phyloP scores from a whole-genome alignment of 2,113 vertebrate species.

The Otis tarda region DNA sequence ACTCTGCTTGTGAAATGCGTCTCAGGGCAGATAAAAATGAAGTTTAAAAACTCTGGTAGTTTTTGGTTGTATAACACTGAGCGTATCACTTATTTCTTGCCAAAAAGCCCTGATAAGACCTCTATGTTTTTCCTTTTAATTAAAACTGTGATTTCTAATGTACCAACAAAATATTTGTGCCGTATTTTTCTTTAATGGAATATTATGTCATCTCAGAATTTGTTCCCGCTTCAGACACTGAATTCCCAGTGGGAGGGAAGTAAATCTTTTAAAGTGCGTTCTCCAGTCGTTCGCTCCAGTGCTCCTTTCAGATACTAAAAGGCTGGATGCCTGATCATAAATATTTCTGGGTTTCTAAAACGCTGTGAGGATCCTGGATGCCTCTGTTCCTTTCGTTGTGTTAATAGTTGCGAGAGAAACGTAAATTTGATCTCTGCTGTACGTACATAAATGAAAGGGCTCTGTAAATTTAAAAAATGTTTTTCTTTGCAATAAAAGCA shows the following conservation, averaged over 20 bases:
- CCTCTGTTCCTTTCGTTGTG: neutral
- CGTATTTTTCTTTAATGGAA: slow-evolving; percentile 54
- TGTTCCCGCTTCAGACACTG: slow-evolving; percentile 6
- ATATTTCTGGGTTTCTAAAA: neutral
- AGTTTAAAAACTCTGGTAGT: neutral
- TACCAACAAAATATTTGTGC: neutral
- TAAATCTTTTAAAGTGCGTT: slow-evolving; percentile 25
- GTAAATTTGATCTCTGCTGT: neutral
- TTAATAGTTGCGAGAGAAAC: neutral
- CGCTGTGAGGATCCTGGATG: neutral
- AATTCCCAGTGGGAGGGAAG: slow-evolving; percentile 7
- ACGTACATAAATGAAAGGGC: neutral
- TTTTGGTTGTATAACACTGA: slow-evolving; percentile 32
- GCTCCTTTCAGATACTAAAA: neutral
- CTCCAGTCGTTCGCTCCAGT: neutral
- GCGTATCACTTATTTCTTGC: neutral
- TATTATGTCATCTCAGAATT: slow-evolving; percentile 25
- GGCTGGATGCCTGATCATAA: neutral
- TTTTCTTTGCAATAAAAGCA: neutral
- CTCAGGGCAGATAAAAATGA: neutral
- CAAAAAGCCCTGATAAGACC: slow-evolving; percentile 18
- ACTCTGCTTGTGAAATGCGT: neutral
- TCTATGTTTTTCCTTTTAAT: slow-evolving; percentile 57
- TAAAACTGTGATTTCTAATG: slow-evolving; percentile 36
- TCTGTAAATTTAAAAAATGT: neutral